Evolutionary conservation across 2,113 vertebrate genomes (phyloP).

Genomic region (Ageneiosus marmoratus): DNA sequence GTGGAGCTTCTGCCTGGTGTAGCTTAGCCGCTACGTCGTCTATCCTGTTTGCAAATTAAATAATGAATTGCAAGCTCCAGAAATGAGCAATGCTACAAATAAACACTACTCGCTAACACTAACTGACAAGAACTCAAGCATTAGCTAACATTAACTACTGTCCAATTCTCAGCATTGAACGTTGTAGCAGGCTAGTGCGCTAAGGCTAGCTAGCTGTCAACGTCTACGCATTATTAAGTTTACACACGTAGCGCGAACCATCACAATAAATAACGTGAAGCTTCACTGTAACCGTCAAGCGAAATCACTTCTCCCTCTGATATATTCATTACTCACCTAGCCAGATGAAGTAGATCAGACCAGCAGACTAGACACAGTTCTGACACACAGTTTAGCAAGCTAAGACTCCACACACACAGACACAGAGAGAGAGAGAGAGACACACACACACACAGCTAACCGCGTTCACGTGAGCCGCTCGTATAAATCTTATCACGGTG

Average conservation of each 20-base stretch:
- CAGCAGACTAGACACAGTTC: background rate
- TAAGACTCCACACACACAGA: too few relatives aligned
- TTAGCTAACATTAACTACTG: background rate
- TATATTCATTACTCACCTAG: background rate
- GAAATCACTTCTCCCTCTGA: too few relatives aligned
- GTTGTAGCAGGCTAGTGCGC: background rate
- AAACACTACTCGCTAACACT: background rate
- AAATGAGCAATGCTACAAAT: background rate
- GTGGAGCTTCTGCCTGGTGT: constrained; percentile 20
- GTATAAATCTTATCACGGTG: background rate
- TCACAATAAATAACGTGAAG: background rate
- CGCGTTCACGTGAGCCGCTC: background rate
- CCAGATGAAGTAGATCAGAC: background rate
- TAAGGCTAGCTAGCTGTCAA: background rate
- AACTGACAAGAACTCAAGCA: background rate
- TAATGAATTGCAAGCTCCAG: background rate
- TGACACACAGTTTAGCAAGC: background rate
- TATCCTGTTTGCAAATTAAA: background rate
- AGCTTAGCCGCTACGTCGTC: background rate
- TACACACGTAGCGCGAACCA: background rate
- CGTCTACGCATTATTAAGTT: background rate
- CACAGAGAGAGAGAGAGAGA: too few relatives aligned
- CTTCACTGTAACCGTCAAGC: background rate
- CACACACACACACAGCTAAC: too few relatives aligned
- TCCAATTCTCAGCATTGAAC: background rate